Conservation (phyloP, 2,888 invertebrate species). For the Chymomyza caudatula region DNA sequence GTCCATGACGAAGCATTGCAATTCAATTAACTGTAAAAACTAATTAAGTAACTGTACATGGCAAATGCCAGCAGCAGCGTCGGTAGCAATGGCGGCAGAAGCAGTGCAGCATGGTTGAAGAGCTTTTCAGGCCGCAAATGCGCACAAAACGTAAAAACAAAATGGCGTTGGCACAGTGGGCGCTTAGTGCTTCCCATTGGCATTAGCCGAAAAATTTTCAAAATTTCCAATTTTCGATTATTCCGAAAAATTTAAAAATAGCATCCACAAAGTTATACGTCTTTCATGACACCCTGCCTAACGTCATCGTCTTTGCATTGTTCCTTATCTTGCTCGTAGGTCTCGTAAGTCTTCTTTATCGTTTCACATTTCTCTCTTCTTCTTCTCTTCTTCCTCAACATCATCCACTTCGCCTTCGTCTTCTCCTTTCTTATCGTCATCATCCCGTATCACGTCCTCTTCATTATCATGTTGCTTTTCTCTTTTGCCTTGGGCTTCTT, state of each 20-base stretch:
- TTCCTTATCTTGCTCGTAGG: too few species aligned
- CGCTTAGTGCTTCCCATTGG: neutral
- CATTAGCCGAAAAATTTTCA: neutral
- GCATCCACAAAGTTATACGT: too few species aligned
- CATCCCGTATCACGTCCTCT: too few species aligned
- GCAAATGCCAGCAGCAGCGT: neutral
- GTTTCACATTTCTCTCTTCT: too few species aligned
- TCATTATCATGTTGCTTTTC: too few species aligned
- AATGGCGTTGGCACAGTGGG: neutral
- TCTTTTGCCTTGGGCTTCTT: neutral
- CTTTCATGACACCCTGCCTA: too few species aligned
- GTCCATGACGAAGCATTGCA: conserved; percentile 55
- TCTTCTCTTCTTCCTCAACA: too few species aligned
- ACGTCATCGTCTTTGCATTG: too few species aligned
- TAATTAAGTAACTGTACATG: conserved; percentile 62
- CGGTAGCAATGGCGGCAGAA: conserved; percentile 23
- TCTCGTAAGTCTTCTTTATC: too few species aligned
- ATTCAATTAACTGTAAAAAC: conserved; percentile 74
- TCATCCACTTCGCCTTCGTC: neutral
- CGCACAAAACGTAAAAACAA: neutral
- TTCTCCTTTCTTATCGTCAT: neutral
- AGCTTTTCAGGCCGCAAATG: neutral
- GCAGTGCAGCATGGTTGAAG: conserved; percentile 1
- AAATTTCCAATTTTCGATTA: too few species aligned
- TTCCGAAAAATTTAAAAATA: too few species aligned